A percentile compares a stretch with the other conserved stretches of the same genome.
These are phyloP conservation scores for Spea multiplicata DNA, from an alignment of 2,113 vertebrate genomes.

Conservation along the genomic window DNA sequence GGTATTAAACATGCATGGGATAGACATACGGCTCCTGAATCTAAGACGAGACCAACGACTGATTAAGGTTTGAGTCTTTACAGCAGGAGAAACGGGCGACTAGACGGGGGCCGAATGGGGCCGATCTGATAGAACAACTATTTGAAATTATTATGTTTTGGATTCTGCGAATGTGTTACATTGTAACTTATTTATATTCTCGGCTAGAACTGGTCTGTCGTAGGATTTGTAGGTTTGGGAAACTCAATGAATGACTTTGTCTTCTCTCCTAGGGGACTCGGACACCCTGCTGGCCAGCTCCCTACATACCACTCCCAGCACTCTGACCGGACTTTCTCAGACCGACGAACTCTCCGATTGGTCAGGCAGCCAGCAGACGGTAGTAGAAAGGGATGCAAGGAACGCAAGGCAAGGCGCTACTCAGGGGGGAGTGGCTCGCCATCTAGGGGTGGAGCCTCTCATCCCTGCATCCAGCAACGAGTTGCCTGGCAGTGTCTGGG, in stretches of 20 bases:
- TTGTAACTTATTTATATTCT: too few relatives aligned
- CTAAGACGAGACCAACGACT: too few relatives aligned
- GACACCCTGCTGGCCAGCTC: constrained; percentile 81
- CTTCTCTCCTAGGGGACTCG: constrained; percentile 64
- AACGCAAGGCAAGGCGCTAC: constrained; percentile 76
- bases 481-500: constrained; percentile 89
- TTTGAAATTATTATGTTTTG: too few relatives aligned
- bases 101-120: too few relatives aligned
- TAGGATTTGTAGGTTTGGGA: too few relatives aligned
- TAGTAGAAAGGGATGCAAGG: constrained; percentile 90
- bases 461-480: constrained; percentile 93
- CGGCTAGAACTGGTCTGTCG: too few relatives aligned
- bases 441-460: constrained; percentile 95
- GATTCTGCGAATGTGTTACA: too few relatives aligned
- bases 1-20: too few relatives aligned
- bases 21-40: too few relatives aligned
- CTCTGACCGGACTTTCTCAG: constrained; percentile 75
- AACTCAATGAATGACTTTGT: background rate
- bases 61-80: too few relatives aligned
- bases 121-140: too few relatives aligned
- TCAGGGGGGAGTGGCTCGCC: constrained; percentile 76
- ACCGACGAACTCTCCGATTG: constrained; percentile 73
- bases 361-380: constrained; percentile 81
- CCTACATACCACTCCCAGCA: constrained; percentile 76
- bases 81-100: too few relatives aligned